phyloP scores from a whole-genome alignment of 2,113 vertebrate genomes.

The Laticauda laticaudata region DNA sequence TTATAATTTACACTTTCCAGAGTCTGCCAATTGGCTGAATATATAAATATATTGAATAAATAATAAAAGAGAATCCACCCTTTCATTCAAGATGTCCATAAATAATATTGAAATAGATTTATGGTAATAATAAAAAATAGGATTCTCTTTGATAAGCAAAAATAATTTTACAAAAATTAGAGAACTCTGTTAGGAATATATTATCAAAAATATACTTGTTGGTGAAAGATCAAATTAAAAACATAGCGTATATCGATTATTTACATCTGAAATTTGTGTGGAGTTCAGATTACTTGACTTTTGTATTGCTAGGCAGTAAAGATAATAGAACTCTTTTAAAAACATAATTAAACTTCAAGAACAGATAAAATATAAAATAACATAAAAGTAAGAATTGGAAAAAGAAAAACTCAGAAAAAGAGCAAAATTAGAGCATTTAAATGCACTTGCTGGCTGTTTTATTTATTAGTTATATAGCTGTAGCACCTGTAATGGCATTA shows the following conservation, averaged over 20 bases:
- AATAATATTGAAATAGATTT: neutral
- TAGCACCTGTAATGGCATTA: neutral
- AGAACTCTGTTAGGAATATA: neutral
- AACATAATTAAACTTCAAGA: neutral
- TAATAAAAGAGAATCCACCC: neutral
- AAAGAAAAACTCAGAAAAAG: neutral
- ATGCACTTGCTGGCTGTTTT: neutral
- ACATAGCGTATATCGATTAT: neutral
- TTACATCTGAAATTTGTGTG: neutral
- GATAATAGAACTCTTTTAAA: neutral
- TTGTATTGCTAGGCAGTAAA: neutral
- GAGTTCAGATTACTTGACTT: neutral
- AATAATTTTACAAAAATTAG: neutral
- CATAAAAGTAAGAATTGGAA: neutral
- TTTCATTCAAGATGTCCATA: neutral
- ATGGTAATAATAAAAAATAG: neutral
- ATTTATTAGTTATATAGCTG: neutral
- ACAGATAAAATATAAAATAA: neutral
- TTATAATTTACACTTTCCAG: neutral
- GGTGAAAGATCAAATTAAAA: neutral
- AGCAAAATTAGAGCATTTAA: neutral
- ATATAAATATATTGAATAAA: neutral
- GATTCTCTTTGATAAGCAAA: neutral
- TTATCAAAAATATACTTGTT: neutral
- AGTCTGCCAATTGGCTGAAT: neutral